phyloP scores from a whole-genome alignment of 1,140 invertebrate genomes.

The Solenopsis fugax region DNA sequence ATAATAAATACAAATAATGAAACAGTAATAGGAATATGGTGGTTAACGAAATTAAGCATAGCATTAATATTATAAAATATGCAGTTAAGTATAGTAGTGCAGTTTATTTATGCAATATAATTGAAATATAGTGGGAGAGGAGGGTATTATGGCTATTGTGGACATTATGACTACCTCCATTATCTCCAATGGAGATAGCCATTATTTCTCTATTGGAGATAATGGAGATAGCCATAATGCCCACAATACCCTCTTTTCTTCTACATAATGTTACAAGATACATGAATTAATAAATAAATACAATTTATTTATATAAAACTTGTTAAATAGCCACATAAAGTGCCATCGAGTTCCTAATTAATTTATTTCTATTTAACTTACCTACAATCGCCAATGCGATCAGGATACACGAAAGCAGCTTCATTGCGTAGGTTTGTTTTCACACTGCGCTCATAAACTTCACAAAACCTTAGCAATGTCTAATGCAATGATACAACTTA shows the following conservation, averaged over 20 bases:
- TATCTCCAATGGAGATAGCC: too few species aligned
- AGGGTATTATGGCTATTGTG: too few species aligned
- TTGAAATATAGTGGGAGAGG: background rate
- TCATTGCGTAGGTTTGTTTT: background rate
- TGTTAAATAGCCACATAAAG: background rate
- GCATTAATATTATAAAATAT: background rate
- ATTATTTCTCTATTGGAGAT: too few species aligned
- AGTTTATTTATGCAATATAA: background rate
- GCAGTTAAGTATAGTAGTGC: too few species aligned
- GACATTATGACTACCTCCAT: too few species aligned
- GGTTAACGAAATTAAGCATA: background rate
- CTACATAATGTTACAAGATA: background rate
- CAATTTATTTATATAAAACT: background rate
- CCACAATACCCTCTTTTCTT: too few species aligned
- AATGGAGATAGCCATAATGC: too few species aligned
- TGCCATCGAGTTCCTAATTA: background rate
- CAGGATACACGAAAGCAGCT: background rate
- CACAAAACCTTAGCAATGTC: background rate
- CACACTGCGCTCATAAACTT: background rate
- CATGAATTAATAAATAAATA: background rate
- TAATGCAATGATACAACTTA: too few species aligned
- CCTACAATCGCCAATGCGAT: conserved; percentile 5
- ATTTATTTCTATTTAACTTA: conserved; percentile 4
- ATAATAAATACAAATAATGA: background rate
- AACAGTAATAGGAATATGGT: background rate